Conservation (phyloP, 2,797 vertebrate genomes). For the Pseudocheirus occidentalis region DNA sequence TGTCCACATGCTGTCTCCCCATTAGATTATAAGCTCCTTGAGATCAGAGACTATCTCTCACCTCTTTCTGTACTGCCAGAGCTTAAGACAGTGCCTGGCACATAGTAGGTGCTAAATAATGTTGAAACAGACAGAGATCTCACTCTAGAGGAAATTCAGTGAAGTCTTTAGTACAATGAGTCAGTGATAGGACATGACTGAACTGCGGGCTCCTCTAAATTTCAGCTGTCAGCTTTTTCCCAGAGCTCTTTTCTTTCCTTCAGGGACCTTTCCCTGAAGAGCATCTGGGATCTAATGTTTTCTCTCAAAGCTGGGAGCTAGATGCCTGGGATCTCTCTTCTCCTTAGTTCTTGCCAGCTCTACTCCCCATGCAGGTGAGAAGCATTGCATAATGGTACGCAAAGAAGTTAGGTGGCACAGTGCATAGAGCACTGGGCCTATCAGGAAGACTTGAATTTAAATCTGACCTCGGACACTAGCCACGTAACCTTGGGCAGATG, state of each 20-base stretch:
- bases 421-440: not conserved
- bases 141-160: not conserved
- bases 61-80: too few relatives aligned
- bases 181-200: not conserved
- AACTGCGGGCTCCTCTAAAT: not conserved
- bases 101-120: too few relatives aligned
- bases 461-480: not conserved
- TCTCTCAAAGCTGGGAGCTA: not conserved
- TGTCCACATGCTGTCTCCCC: too few relatives aligned
- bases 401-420: not conserved
- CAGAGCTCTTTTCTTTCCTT: not conserved
- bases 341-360: not conserved
- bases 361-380: not conserved
- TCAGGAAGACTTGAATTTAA: not conserved
- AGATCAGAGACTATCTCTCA: too few relatives aligned
- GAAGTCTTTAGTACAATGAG: not conserved
- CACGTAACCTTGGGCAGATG: not conserved
- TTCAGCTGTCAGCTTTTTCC: not conserved
- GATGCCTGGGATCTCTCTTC: not conserved
- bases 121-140: too few relatives aligned
- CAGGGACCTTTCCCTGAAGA: not conserved
- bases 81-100: too few relatives aligned
- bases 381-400: not conserved
- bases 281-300: not conserved
- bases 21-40: too few relatives aligned